Base-by-base conservation (phyloP, 2,797 vertebrate genomes). In the Melanotaenia maccullochi region DNA sequence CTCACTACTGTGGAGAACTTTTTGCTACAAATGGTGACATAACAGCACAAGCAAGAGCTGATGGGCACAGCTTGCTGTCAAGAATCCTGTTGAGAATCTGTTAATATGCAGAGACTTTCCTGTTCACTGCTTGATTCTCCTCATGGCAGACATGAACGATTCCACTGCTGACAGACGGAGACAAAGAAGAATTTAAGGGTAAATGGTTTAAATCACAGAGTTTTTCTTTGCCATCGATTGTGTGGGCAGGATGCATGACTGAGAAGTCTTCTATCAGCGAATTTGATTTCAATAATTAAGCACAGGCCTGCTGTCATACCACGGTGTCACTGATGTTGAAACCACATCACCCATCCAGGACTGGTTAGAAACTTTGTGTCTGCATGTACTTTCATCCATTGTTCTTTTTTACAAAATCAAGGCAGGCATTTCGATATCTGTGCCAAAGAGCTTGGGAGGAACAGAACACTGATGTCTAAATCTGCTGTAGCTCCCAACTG, bases 341-440 rank as follows among this genome's bases (percentile, higher is more conserved):
- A 87, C 66, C 32, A 16, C 66, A 54, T 33, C 9, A 32, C 12
- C 55, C 52, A 57, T 38, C 71, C 24, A 12, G 54, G 60, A 75
- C 49, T 61, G 49, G 63, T 40, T 55, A 40, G 76, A 28, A 67
- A 57, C 61, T 20, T 36, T 73, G 76, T 64, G 83, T 76, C 79
- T 82, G 51, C 25, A 11, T 78, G 75, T 24, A 30, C 25, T 76
- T 78, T 69, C 36, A 68, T 78, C 57, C 49, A 0, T 71, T 76
- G 44, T 80, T 60, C 28, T 44, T 56, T 56, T 78, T 73, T 65
- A 63, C 71, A 70, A 86, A 87, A 86, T 85, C 83, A 65, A 73
- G 72, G 51, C 79, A 73, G 78, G 60, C 64, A 65, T 87, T 89
- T 89, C 81, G 52, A 86, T 75, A 88, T 92, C 69, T 81, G 78